Evolutionary conservation across 2,113 vertebrate genomes (phyloP), one percentile per base, ranked within the genome.

Genomic region (Xenus cinereus): DNA sequence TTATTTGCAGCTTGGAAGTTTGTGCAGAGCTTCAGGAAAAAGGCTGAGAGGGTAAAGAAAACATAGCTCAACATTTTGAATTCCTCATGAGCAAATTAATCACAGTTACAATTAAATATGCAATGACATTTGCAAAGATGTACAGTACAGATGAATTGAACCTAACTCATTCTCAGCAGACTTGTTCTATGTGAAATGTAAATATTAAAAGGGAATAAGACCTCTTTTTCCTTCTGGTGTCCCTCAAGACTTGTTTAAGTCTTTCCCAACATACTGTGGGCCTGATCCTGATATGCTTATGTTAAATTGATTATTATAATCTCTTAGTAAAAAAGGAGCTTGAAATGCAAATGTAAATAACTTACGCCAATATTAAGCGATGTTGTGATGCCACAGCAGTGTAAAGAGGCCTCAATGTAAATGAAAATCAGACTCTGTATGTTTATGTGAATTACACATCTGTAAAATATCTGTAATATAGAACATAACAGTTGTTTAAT

Each of bases 381-480:
- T 76, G 62, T 77, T 95, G 71, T 84, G 81, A 84, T 97, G 69
- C 69, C 69, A 92, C 80, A 95, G n/a, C 60, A 82, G 45, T 69
- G n/a, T 50, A 87, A 81, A 87, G 62, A 92, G 76, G 69, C 89
- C 86, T 90, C 66, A 39, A 33, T 54, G 57, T 67, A 97, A 96
- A 97, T 95, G 92, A 91, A 92, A 97, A 95, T 97, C 95, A 97
- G 89, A 71, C 54, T 84, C 62, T 92, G 24, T 74, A 84, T 94
- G 97, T 97, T 98, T 97, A 96, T 97, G 93, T 95, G 96, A 97
- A 72, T 94, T 95, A 95, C 83, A 98, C 97, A 98, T 98, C 98
- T 98, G 97, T 95, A 98, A 97, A 98, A 97, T 95, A 96, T 95
- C 94, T 94, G 12, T 77, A 95, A 84, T 60, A 87, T 62, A 84